Base-by-base conservation (phyloP, 2,888 invertebrate genomes). In the Mimas tiliae region DNA sequence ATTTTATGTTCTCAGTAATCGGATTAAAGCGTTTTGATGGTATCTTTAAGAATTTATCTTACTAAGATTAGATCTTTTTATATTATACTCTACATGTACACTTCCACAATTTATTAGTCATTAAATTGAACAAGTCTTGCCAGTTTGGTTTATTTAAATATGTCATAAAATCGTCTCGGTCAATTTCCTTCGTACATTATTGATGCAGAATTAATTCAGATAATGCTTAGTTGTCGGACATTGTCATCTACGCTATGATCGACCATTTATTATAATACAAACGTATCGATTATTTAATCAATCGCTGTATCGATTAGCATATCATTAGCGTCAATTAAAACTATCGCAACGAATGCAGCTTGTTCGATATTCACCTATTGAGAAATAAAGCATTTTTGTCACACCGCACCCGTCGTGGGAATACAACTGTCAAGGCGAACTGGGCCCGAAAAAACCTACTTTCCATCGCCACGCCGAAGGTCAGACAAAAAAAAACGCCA, bases 371-470 rank as follows among this genome's bases (percentile, higher is more conserved):
- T 45, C 66, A 72, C 68, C 70, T 68, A 69, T 75, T 74, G 69
- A 45, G 68, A 74, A 76, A 76, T 27, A 51, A 48, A 19, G 33
- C 62, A 65, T 53, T 27, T 75, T 78, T 79, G 82, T 82, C 14
- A 45, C 45, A 14, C 45, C 12, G 45, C 82, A 81, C 80, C 79
- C 42, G 58, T 74, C 81, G 79, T 81, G 80, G 77, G 79, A 86
- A 85, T 82, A 80, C 78, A 84, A 83, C 79, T 78, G 85, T 82
- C 88, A 88, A 87, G 89, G 84, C 78, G 74, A 85, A 74, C 82
- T 62, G 71, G 83, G 79, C 85, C 72, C 67, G 78, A 82, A 83
- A 75, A 71, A 75, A 79, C 83, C 83, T 77, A 86, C 91, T 90
- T 91, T 91, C 91, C 80, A 84, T 69, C 68, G 51, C 16, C 58